Conservation (phyloP, 2,797 vertebrate genomes). For the Channa striata region DNA sequence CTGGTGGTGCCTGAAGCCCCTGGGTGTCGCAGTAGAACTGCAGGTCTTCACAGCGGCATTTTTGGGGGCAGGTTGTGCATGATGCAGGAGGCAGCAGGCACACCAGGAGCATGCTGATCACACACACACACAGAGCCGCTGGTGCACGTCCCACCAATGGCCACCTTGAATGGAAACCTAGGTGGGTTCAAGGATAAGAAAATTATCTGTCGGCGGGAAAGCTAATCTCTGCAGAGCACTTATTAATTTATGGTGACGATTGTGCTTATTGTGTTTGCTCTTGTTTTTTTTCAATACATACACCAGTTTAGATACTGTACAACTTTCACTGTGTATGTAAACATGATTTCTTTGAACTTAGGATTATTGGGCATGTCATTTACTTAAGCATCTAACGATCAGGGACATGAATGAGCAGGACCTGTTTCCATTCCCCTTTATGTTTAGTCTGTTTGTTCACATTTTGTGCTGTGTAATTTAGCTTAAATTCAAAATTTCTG, state of each 20-base stretch:
- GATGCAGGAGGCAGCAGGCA: conserved; percentile 96
- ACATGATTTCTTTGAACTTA: conserved; percentile 16
- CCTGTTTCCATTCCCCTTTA: conserved; percentile 8
- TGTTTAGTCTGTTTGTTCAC: conserved; percentile 27
- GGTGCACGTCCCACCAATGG: conserved; percentile 99
- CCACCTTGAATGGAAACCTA: conserved; percentile 99
- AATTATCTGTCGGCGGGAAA: conserved; percentile 83
- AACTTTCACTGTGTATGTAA: conserved; percentile 42
- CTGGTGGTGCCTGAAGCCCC: conserved; percentile 97
- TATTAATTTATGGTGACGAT: conserved; percentile 70
- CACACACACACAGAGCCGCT: conserved; percentile 96
- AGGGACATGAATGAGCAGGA: conserved; percentile 27
- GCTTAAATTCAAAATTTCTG: conserved; percentile 14
- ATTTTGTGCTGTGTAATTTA: conserved; percentile 33
- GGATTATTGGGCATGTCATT: conserved; percentile 15
- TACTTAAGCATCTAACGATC: conserved; percentile 18
- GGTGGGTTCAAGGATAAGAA: conserved; percentile 88
- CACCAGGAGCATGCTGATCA: conserved; percentile 98
- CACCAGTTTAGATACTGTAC: conserved; percentile 29
- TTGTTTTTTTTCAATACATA: conserved; percentile 14
- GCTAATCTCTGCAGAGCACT: conserved; percentile 81
- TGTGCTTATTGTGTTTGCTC: conserved; percentile 46
- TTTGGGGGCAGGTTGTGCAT: conserved; percentile 99
- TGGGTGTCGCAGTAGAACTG: conserved; percentile 99
- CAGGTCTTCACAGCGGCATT: conserved; percentile 99